These are phyloP conservation scores for Sinella curviseta DNA, from an alignment of 1,140 invertebrate species.

Conservation along the genomic window DNA sequence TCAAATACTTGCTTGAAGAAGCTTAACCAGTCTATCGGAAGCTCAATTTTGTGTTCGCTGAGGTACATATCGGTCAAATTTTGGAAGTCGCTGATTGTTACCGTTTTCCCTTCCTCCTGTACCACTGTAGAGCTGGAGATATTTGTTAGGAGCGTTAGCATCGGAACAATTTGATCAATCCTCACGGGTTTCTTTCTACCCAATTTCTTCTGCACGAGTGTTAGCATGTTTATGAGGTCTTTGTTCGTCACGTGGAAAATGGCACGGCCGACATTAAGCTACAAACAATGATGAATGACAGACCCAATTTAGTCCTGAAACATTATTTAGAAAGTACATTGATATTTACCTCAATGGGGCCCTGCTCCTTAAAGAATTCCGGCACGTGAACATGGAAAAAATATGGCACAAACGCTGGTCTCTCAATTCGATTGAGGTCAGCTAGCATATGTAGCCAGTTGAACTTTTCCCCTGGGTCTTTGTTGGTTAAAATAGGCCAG, in stretches of 20 bases:
- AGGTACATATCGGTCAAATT: neutral
- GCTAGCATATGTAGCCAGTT: neutral
- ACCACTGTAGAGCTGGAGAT: neutral
- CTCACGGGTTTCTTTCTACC: conserved; percentile 2
- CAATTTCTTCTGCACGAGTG: neutral
- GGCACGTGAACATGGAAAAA: neutral
- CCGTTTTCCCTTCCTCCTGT: neutral
- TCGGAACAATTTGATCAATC: neutral
- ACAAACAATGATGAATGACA: too few species aligned
- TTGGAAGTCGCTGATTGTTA: neutral
- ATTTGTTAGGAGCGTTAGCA: neutral
- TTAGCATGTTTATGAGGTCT: neutral
- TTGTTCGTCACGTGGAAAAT: neutral
- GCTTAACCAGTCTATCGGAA: neutral
- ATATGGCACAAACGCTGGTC: neutral
- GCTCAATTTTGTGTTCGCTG: neutral
- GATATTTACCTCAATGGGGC: conserved; percentile 4
- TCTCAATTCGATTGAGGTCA: neutral
- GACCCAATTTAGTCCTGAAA: too few species aligned
- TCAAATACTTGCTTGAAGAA: neutral
- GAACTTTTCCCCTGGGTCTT: neutral
- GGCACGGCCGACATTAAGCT: neutral
- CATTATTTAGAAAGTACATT: neutral
- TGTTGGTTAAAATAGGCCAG: neutral
- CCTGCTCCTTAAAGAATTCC: neutral